Percentiles rank a stretch among this genome's conserved stretches.
Evolutionary conservation across 2,797 vertebrate genomes (phyloP).

Genomic region (Darevskia mixta): DNA sequence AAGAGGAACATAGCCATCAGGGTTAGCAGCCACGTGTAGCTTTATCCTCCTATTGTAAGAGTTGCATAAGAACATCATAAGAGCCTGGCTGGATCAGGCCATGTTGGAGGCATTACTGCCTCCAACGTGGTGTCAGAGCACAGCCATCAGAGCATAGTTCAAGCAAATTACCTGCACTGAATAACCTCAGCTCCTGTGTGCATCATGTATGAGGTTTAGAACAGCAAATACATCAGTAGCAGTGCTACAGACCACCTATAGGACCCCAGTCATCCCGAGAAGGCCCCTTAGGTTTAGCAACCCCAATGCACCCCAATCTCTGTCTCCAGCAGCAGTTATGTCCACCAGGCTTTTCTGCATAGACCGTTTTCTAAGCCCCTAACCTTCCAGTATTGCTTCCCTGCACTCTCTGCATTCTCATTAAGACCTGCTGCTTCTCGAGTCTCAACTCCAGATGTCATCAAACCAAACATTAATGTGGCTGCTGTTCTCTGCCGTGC

Average conservation of each 20-base stretch:
- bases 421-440: slow-evolving; percentile 28
- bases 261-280: background rate
- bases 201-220: background rate
- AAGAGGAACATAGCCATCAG: too few relatives aligned
- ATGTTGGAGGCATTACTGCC: too few relatives aligned
- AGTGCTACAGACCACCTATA: too few relatives aligned
- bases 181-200: background rate
- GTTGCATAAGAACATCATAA: too few relatives aligned
- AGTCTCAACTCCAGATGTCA: slow-evolving; percentile 38
- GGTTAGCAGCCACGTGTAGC: background rate
- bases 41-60: too few relatives aligned
- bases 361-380: background rate
- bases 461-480: slow-evolving; percentile 20
- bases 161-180: background rate
- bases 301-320: background rate
- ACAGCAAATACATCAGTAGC: background rate
- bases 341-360: background rate
- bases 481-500: slow-evolving; percentile 6
- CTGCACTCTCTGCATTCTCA: background rate
- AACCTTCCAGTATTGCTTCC: background rate
- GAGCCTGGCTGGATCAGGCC: too few relatives aligned
- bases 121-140: too few relatives aligned
- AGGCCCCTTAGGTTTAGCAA: background rate
- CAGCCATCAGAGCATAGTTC: too few relatives aligned
- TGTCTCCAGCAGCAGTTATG: background rate